A percentile compares a stretch with the other conserved stretches of the same genome.
Conservation (phyloP, 2,113 vertebrate genomes). For the Myiozetetes cayanensis region DNA sequence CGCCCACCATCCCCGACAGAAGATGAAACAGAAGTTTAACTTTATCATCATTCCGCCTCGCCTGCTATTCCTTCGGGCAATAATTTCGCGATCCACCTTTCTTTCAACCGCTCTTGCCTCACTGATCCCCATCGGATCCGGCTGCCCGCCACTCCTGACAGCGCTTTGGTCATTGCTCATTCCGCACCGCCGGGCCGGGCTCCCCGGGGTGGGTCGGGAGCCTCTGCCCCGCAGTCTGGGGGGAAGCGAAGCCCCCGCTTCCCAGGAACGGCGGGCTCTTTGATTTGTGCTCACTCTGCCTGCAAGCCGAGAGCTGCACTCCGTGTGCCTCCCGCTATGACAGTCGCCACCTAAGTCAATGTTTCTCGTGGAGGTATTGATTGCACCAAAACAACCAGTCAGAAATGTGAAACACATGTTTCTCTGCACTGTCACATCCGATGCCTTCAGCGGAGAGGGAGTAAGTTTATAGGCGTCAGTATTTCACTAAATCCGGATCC, state of each 20-base stretch:
- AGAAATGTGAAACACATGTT: conserved; percentile 70
- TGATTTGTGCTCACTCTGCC: conserved; percentile 37
- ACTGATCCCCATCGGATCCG: conserved; percentile 1
- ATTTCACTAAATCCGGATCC: conserved; percentile 32
- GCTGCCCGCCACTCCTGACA: conserved; percentile 1
- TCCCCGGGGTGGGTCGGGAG: conserved; percentile 16
- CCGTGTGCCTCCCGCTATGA: conserved; percentile 16
- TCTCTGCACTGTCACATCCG: conserved; percentile 56
- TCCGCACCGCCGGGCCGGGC: conserved; percentile 30
- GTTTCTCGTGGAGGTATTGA: conserved; percentile 52
- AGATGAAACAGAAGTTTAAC: conserved; percentile 75
- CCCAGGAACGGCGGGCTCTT: background rate
- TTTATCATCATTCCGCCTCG: conserved; percentile 71
- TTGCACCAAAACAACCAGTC: conserved; percentile 65
- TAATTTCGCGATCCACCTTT: conserved; percentile 24
- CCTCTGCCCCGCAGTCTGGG: background rate
- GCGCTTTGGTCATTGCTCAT: conserved; percentile 39
- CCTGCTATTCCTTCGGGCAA: conserved; percentile 56
- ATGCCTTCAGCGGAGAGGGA: conserved; percentile 4
- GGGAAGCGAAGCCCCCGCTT: background rate
- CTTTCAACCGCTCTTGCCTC: conserved; percentile 3
- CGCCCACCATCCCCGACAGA: conserved; percentile 79
- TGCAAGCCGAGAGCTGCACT: background rate
- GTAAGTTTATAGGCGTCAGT: conserved; percentile 51
- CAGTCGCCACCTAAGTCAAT: conserved; percentile 41